Conservation (phyloP, 2,888 invertebrate genomes). For the Caenorhabditis drosophilae region DNA sequence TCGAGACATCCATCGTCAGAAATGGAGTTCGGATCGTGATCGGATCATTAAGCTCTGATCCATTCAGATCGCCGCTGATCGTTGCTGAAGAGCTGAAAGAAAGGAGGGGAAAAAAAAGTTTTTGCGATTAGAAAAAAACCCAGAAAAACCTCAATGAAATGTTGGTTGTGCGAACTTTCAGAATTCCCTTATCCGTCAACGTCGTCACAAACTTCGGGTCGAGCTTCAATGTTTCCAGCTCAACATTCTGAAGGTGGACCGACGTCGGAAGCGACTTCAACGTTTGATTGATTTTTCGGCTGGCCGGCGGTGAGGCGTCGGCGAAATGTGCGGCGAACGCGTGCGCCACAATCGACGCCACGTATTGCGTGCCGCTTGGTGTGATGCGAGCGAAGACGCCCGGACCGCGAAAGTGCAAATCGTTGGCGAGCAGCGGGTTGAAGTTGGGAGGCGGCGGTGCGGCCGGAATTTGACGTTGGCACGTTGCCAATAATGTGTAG, state of each 20-base stretch:
- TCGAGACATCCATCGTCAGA: slow-evolving; percentile 13
- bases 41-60: slow-evolving; percentile 10
- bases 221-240: slow-evolving; percentile 26
- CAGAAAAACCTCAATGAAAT: slow-evolving; percentile 17
- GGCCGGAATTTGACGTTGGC: no score
- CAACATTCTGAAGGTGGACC: slow-evolving; percentile 15
- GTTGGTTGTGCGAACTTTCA: slow-evolving; percentile 12
- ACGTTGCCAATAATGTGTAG: no score
- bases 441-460: no score
- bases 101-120: neutral
- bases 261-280: slow-evolving; percentile 10
- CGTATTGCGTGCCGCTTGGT: slow-evolving; percentile 55
- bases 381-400: slow-evolving; percentile 59
- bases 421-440: slow-evolving; percentile 29
- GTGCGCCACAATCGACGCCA: slow-evolving; percentile 54
- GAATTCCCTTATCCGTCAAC: slow-evolving; percentile 10
- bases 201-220: slow-evolving; percentile 24
- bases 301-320: slow-evolving; percentile 19
- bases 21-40: slow-evolving; percentile 19
- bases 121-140: neutral
- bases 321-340: slow-evolving; percentile 53
- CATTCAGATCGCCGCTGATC: slow-evolving; percentile 20
- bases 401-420: slow-evolving; percentile 34
- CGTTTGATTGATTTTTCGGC: slow-evolving; percentile 9
- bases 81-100: slow-evolving; percentile 18